These are phyloP conservation scores for Numida meleagris DNA, from an alignment of 2,113 vertebrate genomes.

Conservation along the genomic window DNA sequence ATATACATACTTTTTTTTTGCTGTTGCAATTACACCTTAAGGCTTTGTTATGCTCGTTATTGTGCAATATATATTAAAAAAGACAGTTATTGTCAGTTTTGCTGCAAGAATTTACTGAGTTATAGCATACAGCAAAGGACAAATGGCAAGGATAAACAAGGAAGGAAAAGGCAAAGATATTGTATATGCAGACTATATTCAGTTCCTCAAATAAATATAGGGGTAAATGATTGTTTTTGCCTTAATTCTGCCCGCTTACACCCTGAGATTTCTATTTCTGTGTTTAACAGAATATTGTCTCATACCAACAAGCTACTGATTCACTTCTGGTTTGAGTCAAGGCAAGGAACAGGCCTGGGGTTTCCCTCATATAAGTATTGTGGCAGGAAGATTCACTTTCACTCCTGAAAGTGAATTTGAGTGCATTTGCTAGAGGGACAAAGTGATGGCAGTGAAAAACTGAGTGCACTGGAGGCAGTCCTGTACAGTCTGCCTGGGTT, in stretches of 20 bases:
- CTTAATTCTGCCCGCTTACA: background rate
- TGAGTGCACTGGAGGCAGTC: background rate
- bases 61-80: slow-evolving; percentile 10
- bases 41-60: slow-evolving; percentile 25
- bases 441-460: background rate
- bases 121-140: slow-evolving; percentile 20
- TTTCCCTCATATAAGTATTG: background rate
- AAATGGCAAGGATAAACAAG: slow-evolving; percentile 15
- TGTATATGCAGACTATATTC: background rate
- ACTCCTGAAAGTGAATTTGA: background rate
- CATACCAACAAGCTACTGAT: background rate
- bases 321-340: background rate
- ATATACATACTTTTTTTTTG: background rate
- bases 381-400: background rate
- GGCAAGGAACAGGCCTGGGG: background rate
- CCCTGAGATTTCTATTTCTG: background rate
- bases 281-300: background rate
- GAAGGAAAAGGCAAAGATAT: slow-evolving; percentile 15
- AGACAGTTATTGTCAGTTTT: slow-evolving; percentile 52
- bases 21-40: slow-evolving; percentile 13
- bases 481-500: background rate
- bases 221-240: background rate
- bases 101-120: background rate
- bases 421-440: fast-evolving
- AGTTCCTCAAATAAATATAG: background rate